Percentiles rank a stretch among this genome's conserved stretches.
Conservation (phyloP, 2,888 invertebrate genomes). For the Amorpha juglandis region DNA sequence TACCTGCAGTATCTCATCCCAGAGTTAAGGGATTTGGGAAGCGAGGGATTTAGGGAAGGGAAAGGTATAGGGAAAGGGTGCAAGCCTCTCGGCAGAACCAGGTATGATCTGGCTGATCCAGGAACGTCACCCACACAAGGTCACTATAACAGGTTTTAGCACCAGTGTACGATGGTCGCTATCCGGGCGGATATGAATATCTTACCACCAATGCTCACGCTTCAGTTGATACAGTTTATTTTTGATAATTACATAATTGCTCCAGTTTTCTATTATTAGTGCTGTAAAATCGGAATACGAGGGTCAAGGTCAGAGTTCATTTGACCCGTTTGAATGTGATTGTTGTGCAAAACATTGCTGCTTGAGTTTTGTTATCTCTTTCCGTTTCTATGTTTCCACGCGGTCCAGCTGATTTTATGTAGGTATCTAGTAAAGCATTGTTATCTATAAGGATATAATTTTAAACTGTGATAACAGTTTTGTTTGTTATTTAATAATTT, state of each 20-base stretch:
- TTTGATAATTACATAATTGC: not conserved
- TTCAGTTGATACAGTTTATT: not conserved
- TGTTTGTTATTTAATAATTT: not conserved
- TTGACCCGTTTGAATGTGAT: constrained; percentile 8
- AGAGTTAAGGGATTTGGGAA: too few species aligned
- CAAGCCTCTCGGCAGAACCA: too few species aligned
- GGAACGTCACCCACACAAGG: too few species aligned
- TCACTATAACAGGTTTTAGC: too few species aligned
- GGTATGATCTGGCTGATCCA: too few species aligned
- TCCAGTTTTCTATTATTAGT: not conserved
- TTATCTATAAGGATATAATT: constrained; percentile 10
- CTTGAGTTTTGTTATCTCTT: constrained; percentile 13
- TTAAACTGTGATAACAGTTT: not conserved
- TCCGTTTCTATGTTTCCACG: constrained; percentile 11
- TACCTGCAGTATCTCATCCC: too few species aligned
- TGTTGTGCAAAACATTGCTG: constrained; percentile 13
- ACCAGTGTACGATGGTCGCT: too few species aligned
- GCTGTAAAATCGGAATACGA: not conserved
- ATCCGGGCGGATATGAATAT: not conserved
- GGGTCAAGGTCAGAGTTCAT: constrained; percentile 14
- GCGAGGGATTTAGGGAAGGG: too few species aligned
- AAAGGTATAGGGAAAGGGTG: too few species aligned
- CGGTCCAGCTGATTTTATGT: not conserved
- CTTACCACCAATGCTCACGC: too few species aligned
- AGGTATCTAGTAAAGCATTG: constrained; percentile 5